These are phyloP conservation scores for Diadegma fenestrale DNA, from an alignment of 2,888 invertebrate species.

Conservation along the genomic window DNA sequence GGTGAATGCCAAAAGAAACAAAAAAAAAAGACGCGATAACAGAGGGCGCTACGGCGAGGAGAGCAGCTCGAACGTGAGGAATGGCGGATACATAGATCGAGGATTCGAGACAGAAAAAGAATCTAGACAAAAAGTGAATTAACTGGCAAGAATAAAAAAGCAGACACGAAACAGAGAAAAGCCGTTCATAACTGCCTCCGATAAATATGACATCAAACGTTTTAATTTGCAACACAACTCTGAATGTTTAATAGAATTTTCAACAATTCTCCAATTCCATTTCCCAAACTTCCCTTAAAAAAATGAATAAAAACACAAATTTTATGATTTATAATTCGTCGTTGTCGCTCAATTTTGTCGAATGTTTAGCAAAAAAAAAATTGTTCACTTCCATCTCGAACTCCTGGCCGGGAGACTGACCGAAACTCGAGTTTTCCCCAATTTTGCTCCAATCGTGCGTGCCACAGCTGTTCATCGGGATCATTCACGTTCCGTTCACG, in stretches of 20 bases:
- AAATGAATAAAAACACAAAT: no score
- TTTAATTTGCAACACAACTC: background rate
- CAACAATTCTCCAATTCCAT: background rate
- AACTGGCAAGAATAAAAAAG: slow-evolving; percentile 1
- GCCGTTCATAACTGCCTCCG: background rate
- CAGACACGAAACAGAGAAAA: slow-evolving; percentile 6
- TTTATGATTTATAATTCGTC: background rate
- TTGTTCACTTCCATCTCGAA: background rate
- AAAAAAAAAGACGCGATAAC: slow-evolving; percentile 48
- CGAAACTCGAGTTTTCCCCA: slow-evolving; percentile 19
- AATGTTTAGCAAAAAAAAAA: slow-evolving; percentile 21
- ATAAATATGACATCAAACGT: slow-evolving; percentile 10
- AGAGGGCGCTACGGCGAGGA: slow-evolving; percentile 26
- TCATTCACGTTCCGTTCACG: slow-evolving; percentile 65
- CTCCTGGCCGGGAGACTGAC: slow-evolving; percentile 2
- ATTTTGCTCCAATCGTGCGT: slow-evolving; percentile 67
- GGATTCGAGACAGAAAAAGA: slow-evolving; percentile 16
- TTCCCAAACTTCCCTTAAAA: no score
- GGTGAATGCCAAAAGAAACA: slow-evolving; percentile 50
- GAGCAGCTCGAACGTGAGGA: slow-evolving; percentile 47
- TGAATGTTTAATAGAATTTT: background rate
- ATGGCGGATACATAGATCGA: slow-evolving; percentile 44
- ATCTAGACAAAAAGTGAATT: slow-evolving; percentile 30
- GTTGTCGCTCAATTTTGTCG: background rate
- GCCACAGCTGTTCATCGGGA: slow-evolving; percentile 80